Conservation (phyloP, 2,888 invertebrate genomes). For the Mystacides longicornis region DNA sequence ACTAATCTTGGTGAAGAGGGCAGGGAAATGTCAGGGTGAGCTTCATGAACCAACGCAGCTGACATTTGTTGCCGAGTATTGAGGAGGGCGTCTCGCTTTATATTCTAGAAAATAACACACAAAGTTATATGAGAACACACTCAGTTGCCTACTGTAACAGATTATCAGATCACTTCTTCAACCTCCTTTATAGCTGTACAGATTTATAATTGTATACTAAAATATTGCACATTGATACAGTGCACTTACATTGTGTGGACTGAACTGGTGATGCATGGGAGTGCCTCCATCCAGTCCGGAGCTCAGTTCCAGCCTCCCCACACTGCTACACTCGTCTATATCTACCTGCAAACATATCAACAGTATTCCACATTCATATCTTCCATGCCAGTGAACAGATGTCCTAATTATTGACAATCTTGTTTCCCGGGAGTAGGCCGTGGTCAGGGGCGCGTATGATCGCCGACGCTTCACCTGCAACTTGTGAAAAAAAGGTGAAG, state of each 20-base stretch:
- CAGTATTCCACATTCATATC: too few species aligned
- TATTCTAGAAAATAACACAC: slow-evolving; percentile 18
- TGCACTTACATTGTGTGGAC: slow-evolving; percentile 22
- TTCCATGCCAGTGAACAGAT: too few species aligned
- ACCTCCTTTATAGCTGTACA: too few species aligned
- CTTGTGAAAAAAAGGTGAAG: too few species aligned
- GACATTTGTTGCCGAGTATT: slow-evolving; percentile 18
- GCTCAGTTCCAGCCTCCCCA: slow-evolving; percentile 67
- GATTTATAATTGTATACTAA: not conserved
- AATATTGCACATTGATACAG: too few species aligned
- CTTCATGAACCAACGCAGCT: slow-evolving; percentile 15
- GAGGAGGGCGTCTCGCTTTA: slow-evolving; percentile 20
- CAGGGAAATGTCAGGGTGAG: slow-evolving; percentile 13
- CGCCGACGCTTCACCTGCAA: too few species aligned
- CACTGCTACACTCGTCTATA: slow-evolving; percentile 58
- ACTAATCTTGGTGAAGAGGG: not conserved
- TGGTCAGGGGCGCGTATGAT: too few species aligned
- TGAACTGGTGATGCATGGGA: slow-evolving; percentile 25
- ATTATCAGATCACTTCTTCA: too few species aligned
- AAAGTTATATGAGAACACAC: too few species aligned
- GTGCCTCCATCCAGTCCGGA: slow-evolving; percentile 36
- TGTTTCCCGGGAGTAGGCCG: too few species aligned
- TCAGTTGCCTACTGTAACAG: too few species aligned
- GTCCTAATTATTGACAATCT: too few species aligned
- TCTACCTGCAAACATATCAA: slow-evolving; percentile 51